phyloP scores from a whole-genome alignment of 2,113 vertebrate genomes.

The Malurus melanocephalus region DNA sequence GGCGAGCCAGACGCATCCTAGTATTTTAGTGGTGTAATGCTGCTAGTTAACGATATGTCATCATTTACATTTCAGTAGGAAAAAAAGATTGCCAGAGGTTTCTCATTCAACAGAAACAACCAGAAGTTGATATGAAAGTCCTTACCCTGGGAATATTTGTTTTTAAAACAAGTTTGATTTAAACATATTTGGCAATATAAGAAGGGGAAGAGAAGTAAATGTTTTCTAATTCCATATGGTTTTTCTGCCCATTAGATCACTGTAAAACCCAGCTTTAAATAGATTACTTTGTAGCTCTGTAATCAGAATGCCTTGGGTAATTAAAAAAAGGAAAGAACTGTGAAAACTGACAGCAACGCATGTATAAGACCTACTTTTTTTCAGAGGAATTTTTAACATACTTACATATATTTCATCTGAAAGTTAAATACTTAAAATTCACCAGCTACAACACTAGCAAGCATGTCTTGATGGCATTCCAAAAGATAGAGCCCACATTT shows the following conservation, averaged over 20 bases:
- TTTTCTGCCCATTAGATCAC: constrained; percentile 24
- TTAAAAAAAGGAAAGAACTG: constrained; percentile 29
- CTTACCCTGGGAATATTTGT: constrained; percentile 55
- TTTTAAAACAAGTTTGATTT: constrained; percentile 46
- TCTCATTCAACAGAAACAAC: constrained; percentile 30
- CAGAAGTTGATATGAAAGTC: constrained; percentile 18
- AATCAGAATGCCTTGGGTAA: constrained; percentile 44
- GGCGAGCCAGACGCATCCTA: neutral
- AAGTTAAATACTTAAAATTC: constrained; percentile 10
- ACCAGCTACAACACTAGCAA: neutral
- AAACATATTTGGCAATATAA: constrained; percentile 30
- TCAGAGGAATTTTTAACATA: neutral
- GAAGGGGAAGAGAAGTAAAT: constrained; percentile 44
- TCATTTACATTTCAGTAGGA: constrained; percentile 56
- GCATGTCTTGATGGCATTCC: neutral
- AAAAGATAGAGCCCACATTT: neutral
- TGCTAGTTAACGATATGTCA: constrained; percentile 37
- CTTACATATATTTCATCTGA: neutral
- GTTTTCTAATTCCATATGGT: constrained; percentile 41
- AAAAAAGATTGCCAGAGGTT: constrained; percentile 49
- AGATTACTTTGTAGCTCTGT: constrained; percentile 39
- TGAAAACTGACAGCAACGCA: constrained; percentile 4
- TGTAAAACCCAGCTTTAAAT: constrained; percentile 34
- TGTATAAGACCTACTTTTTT: constrained; percentile 43
- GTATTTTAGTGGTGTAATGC: constrained; percentile 24